phyloP scores from a whole-genome alignment of 2,797 vertebrate species.

The Otolemur crassicaudatus region DNA sequence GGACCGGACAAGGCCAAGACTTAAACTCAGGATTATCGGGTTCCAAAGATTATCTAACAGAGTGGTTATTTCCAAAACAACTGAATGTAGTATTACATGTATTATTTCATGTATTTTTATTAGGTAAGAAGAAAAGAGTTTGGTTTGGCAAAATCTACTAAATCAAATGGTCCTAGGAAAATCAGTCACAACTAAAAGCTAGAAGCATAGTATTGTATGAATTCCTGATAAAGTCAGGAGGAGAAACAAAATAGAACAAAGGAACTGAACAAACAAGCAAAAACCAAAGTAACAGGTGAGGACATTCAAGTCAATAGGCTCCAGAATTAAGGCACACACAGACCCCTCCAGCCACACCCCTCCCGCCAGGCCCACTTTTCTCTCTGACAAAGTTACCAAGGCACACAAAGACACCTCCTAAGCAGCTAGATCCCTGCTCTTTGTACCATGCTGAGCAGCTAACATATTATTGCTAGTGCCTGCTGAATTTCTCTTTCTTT shows the following conservation, averaged over 20 bases:
- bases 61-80: slow-evolving; percentile 1
- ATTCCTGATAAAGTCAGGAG: slow-evolving; percentile 7
- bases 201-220: slow-evolving; percentile 6
- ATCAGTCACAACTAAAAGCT: slow-evolving; percentile 17
- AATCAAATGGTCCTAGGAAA: slow-evolving; percentile 48
- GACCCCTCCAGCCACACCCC: fast-evolving
- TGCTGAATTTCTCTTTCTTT: not conserved
- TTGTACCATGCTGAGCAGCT: not conserved
- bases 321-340: not conserved
- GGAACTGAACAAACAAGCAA: not conserved
- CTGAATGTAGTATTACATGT: not conserved
- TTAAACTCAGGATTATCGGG: not conserved
- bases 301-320: not conserved
- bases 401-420: not conserved
- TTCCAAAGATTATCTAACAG: not conserved
- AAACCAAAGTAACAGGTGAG: not conserved
- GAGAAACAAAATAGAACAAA: slow-evolving; percentile 14
- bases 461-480: slow-evolving; percentile 40
- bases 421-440: not conserved
- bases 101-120: slow-evolving; percentile 7
- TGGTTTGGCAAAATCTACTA: slow-evolving; percentile 61
- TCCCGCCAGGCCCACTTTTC: fast-evolving
- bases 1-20: not conserved
- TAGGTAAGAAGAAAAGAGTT: slow-evolving; percentile 41
- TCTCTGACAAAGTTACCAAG: not conserved